These are phyloP conservation scores for Notocelia uddmanniana DNA, from an alignment of 2,888 invertebrate species.

Conservation along the genomic window DNA sequence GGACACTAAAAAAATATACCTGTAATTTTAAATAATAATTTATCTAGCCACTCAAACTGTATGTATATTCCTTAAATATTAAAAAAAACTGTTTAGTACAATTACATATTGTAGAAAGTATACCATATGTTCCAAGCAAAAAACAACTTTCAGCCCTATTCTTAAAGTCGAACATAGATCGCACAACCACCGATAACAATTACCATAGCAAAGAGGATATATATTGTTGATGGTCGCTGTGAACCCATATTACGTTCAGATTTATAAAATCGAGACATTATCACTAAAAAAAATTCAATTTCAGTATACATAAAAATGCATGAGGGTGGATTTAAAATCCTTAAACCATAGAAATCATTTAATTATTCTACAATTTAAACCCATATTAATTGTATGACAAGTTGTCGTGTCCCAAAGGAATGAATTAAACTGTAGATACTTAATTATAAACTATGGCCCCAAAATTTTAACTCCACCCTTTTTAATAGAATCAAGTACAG, in stretches of 20 bases:
- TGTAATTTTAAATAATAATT: conserved; percentile 1
- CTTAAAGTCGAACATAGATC: background rate
- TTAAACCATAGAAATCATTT: no score
- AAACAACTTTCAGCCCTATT: background rate
- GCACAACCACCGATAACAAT: background rate
- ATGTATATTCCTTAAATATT: background rate
- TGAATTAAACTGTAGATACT: no score
- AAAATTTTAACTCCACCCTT: no score
- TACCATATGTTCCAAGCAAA: conserved; percentile 8
- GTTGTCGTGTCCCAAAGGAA: no score
- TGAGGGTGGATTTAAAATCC: no score
- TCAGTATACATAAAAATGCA: background rate
- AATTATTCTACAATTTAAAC: no score
- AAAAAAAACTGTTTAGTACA: background rate
- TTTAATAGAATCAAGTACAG: no score
- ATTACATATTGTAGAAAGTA: background rate
- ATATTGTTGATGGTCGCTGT: background rate
- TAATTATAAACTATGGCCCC: no score
- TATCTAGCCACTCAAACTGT: background rate
- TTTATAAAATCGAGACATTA: conserved; percentile 16
- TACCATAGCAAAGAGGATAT: background rate
- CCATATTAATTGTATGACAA: no score
- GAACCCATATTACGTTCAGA: background rate
- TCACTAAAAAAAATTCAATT: background rate
- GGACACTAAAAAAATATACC: conserved; percentile 7